These are phyloP conservation scores for Rhorus exstirpatorius DNA, from an alignment of 2,888 invertebrate genomes.

Conservation along the genomic window DNA sequence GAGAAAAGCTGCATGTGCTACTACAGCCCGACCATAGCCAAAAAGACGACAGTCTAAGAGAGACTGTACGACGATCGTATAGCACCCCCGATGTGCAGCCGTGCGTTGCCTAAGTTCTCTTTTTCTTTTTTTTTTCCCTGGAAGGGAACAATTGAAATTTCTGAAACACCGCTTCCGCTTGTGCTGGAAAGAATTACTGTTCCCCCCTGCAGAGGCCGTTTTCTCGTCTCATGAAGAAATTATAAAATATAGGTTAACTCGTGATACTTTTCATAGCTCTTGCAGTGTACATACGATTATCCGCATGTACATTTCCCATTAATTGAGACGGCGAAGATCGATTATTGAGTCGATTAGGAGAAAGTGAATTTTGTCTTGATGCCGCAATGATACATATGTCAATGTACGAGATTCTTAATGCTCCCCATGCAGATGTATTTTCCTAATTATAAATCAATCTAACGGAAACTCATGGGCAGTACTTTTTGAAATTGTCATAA, in stretches of 20 bases:
- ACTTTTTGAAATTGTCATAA: too few relatives aligned
- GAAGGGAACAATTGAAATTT: slow-evolving; percentile 70
- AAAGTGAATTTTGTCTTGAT: not conserved
- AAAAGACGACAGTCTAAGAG: slow-evolving; percentile 46
- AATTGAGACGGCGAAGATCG: too few relatives aligned
- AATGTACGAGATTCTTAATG: too few relatives aligned
- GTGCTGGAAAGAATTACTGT: slow-evolving; percentile 64
- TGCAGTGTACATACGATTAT: not conserved
- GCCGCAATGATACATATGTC: too few relatives aligned
- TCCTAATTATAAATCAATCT: too few relatives aligned
- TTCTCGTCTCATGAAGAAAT: slow-evolving; percentile 16
- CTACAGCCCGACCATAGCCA: slow-evolving; percentile 37
- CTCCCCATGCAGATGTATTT: too few relatives aligned
- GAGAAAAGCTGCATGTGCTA: slow-evolving; percentile 60
- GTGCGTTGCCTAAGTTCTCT: slow-evolving; percentile 52
- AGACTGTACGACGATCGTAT: slow-evolving; percentile 35
- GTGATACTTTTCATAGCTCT: slow-evolving; percentile 19
- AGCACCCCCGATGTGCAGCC: slow-evolving; percentile 62
- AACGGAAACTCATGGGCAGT: too few relatives aligned
- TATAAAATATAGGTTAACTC: slow-evolving; percentile 13
- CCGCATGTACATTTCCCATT: too few relatives aligned
- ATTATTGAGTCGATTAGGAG: not conserved
- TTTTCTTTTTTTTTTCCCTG: slow-evolving; percentile 11
- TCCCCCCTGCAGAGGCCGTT: slow-evolving; percentile 11
- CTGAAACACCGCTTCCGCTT: slow-evolving; percentile 58